Evolutionary conservation across 1,140 invertebrate species (phyloP).

Genomic region (Drosophila micromelanica): DNA sequence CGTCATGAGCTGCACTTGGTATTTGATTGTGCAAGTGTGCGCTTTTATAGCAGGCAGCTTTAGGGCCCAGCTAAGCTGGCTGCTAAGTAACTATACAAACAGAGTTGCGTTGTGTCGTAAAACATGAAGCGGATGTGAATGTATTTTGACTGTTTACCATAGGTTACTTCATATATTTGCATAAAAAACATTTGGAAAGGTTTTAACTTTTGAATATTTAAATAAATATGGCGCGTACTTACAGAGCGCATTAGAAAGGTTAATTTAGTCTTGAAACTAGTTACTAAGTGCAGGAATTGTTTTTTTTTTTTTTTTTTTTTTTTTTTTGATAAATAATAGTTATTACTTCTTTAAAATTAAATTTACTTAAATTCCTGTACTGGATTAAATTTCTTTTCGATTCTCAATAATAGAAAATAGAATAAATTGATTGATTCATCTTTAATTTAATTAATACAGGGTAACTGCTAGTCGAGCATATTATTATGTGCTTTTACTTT

Average conservation of each 20-base stretch:
- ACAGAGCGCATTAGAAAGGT: no score
- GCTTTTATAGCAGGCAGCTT: conserved; percentile 19
- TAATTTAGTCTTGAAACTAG: no score
- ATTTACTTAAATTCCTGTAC: no score
- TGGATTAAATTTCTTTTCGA: no score
- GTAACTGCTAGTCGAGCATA: not conserved
- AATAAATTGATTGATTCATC: no score
- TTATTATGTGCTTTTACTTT: not conserved
- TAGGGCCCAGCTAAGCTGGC: conserved; percentile 15
- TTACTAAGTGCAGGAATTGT: no score
- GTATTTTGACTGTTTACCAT: not conserved
- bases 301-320: no score
- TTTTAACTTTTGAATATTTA: not conserved
- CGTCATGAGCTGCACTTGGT: conserved; percentile 32
- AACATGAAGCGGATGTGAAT: conserved; percentile 3
- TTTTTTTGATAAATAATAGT: no score
- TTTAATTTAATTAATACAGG: no score
- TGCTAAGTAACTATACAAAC: conserved; percentile 27
- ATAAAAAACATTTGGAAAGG: conserved; percentile 21
- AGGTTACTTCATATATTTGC: conserved; percentile 3
- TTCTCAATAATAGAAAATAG: no score
- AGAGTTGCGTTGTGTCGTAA: not conserved
- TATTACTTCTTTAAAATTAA: no score
- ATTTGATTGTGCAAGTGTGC: conserved; percentile 28
- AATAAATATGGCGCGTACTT: not conserved